Base-by-base conservation (phyloP, 2,888 invertebrate species). In the Auanema freiburgensis region DNA sequence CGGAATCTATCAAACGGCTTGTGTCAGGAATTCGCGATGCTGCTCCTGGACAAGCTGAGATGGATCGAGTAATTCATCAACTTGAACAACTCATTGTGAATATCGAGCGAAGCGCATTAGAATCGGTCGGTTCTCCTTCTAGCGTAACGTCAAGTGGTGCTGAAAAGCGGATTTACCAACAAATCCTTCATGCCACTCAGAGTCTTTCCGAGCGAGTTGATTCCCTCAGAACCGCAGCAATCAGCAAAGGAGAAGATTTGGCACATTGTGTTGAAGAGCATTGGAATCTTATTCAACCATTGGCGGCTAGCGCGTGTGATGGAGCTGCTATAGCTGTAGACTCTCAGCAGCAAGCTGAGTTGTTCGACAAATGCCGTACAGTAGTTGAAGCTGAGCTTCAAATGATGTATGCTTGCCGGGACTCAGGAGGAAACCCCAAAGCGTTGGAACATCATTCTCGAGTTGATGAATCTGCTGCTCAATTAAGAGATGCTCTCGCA, bases 11-110 rank as follows among this genome's bases (percentile, higher is more conserved):
- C 83, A 97, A 97, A 86, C 89, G 90, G 12, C 88, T 98, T 4
- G 94, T 96, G 4, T 90, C 92, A 14, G 92, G 92, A 70, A 81
- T 81, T 61, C 89, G 92, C 58, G 95, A 95, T 83, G 92, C 92
- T 79, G 94, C 96, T 0, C 97, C 97, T 0, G 97, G 97, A 0
- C 95, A 96, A 85, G 51, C 90, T 4, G 97, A 98, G 85, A 94
- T 97, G 84, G 91, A 92, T 52, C 88, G 88, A 0, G 92, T 92
- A 0, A 88, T 93, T 44, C 44, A 59, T 25, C 59, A 59, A 50
- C 58, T 76, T 11, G 65, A 69, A 4, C 53, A 65, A n/a, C 88
- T 67, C 90, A 90, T 63, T 90, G 91, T 83, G 89, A 90, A 59
- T 24, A 65, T 74, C 16, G 72, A 72, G 52, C 52, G 59, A 18